A percentile compares a stretch with the other conserved stretches of the same genome.
These are phyloP conservation scores for Enteromius treurensis DNA, from an alignment of 2,797 vertebrate genomes.

Conservation along the genomic window DNA sequence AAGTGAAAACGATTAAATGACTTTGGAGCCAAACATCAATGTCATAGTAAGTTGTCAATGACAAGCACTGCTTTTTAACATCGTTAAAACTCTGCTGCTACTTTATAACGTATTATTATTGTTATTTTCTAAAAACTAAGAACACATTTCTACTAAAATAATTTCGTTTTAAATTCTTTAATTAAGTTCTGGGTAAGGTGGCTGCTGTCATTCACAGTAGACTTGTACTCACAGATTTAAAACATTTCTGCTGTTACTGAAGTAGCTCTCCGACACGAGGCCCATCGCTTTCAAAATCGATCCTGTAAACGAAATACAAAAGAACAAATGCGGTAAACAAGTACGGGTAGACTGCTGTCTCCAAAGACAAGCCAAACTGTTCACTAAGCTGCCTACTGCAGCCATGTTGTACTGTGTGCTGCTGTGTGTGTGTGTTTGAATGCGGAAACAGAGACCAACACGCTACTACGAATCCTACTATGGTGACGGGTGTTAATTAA, in stretches of 20 bases:
- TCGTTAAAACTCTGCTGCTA: background rate
- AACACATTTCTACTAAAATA: background rate
- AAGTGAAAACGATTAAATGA: background rate
- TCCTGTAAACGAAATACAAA: conserved; percentile 75
- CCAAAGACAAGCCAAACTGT: conserved; percentile 68
- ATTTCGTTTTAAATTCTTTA: conserved; percentile 1
- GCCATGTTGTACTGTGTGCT: conserved; percentile 72
- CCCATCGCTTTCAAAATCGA: conserved; percentile 81
- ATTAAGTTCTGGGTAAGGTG: background rate
- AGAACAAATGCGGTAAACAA: conserved; percentile 76
- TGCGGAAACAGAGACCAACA: background rate
- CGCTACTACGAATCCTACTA: background rate
- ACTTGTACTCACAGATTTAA: conserved; percentile 86
- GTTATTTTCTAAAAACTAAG: background rate
- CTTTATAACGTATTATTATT: background rate
- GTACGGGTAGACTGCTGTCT: conserved; percentile 43
- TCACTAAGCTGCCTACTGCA: conserved; percentile 66
- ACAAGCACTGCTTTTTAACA: background rate
- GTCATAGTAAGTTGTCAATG: conserved; percentile 25
- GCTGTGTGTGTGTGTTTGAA: background rate
- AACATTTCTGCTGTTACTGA: conserved; percentile 87
- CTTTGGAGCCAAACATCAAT: background rate
- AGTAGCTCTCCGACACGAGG: conserved; percentile 80
- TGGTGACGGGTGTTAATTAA: background rate
- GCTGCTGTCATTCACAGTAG: background rate